A percentile compares a stretch with the other conserved stretches of the same genome.
Conservation (phyloP, 2,113 vertebrate genomes). For the Lagopus leucura region DNA sequence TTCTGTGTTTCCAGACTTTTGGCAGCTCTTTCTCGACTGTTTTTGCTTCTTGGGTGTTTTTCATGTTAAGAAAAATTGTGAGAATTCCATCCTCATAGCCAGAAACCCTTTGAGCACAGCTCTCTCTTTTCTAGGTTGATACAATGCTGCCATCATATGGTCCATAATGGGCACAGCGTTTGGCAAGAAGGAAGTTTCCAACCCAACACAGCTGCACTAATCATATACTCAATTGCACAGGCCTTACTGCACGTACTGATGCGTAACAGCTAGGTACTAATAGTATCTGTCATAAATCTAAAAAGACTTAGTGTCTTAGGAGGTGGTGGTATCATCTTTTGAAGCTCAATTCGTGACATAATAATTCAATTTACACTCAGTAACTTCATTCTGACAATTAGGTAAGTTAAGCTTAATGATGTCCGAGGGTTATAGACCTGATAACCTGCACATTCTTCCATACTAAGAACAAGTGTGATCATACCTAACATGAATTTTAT, state of each 20-base stretch:
- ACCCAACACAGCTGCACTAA: background rate
- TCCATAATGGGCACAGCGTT: fast-evolving
- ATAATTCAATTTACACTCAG: background rate
- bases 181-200: fast-evolving
- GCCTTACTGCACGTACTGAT: fast-evolving
- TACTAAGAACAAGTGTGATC: background rate
- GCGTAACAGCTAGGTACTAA: fast-evolving
- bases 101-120: background rate
- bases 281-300: background rate
- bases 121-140: background rate
- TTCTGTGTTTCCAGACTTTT: background rate
- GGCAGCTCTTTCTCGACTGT: background rate
- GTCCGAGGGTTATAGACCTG: background rate
- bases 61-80: background rate
- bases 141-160: conserved; percentile 78
- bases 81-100: background rate
- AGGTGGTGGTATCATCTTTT: background rate
- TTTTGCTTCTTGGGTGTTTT: background rate
- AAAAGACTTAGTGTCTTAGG: background rate
- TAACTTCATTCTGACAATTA: background rate
- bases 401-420: background rate
- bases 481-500: background rate
- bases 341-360: background rate
- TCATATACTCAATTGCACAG: background rate
- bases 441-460: background rate